Evolutionary conservation across 2,113 vertebrate species (phyloP), one percentile per base, ranked within the genome.

Genomic region (Anguilla japonica): DNA sequence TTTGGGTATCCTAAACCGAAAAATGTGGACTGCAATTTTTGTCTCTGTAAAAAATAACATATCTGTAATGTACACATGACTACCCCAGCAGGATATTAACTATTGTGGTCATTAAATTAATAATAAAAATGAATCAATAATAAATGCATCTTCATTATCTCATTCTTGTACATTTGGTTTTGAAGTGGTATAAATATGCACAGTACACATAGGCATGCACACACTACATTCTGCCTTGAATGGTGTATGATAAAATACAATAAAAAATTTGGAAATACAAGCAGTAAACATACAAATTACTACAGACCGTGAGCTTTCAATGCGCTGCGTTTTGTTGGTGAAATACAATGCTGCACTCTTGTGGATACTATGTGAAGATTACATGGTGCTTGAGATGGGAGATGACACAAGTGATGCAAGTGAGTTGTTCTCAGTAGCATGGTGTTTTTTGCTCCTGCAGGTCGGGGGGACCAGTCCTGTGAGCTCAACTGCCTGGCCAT

Each of bases 401-500:
- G 71, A 34, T 22, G n/a, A 29, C 5, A 13, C 7, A 5, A n/a
- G 26, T 8, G 26, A 14, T 75, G 26, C 20, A 26, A 5, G 26
- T 9, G 0, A 15, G 26, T 71, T 22, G 26, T 71, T 71, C 6
- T 13, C 26, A 75, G 34, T 6, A 75, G 71, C 26, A 80, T 43
- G 60, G 41, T 39, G 9, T 85, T 34, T 40, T 40, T 41, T 87
- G 81, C 63, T 78, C 29, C 81, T 82, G 0, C 87, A 97, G 98
- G 95, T 87, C 96, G 96, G 50, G 96, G 91, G 9, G 95, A 94
- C 43, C 96, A 97, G 88, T 96, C 96, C 41, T 99, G 98, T 67
- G 97, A 98, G 85, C 94, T 99, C 85, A 98, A 98, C 90, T 99
- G 98, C 90, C 96, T 97, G 0, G 98, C 98, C 0, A 92, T 95